Conservation (phyloP, 1,140 invertebrate species). For the Littorina saxatilis region DNA sequence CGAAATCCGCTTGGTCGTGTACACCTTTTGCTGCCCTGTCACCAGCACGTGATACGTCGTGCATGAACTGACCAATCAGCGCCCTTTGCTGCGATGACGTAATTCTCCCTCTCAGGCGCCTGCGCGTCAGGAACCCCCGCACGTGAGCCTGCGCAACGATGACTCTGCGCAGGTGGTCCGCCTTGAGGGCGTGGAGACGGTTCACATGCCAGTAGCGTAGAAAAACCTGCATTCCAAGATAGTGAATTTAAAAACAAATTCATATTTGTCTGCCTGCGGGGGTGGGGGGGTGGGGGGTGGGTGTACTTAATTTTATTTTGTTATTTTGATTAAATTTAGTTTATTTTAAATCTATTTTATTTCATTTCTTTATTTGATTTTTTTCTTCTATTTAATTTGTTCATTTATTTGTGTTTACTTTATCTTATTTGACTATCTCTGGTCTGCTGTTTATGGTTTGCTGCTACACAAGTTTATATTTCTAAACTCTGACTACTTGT, state of each 20-base stretch:
- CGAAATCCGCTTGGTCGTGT: not conserved
- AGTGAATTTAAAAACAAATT: not conserved
- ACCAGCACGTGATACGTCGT: not conserved
- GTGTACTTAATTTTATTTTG: no score
- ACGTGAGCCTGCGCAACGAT: not conserved
- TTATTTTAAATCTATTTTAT: no score
- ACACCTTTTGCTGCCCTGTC: not conserved
- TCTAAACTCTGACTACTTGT: no score
- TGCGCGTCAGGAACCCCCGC: conserved; percentile 16
- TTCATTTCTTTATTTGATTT: no score
- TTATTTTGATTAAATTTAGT: no score
- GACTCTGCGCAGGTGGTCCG: conserved; percentile 24
- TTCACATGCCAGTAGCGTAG: conserved; percentile 32
- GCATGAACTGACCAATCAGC: conserved; percentile 4
- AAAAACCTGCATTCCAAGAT: conserved; percentile 23
- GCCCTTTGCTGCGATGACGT: not conserved
- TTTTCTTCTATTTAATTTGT: no score
- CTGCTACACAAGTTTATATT: no score
- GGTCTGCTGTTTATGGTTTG: no score
- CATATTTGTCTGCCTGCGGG: no score
- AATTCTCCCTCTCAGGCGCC: not conserved
- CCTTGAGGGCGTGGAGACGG: conserved; percentile 22
- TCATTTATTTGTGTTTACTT: no score
- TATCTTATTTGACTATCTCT: no score
- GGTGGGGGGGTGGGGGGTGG: no score